Evolutionary conservation across 2,888 invertebrate species (phyloP).

Genomic region (Amblyjoppa fuscipennis): DNA sequence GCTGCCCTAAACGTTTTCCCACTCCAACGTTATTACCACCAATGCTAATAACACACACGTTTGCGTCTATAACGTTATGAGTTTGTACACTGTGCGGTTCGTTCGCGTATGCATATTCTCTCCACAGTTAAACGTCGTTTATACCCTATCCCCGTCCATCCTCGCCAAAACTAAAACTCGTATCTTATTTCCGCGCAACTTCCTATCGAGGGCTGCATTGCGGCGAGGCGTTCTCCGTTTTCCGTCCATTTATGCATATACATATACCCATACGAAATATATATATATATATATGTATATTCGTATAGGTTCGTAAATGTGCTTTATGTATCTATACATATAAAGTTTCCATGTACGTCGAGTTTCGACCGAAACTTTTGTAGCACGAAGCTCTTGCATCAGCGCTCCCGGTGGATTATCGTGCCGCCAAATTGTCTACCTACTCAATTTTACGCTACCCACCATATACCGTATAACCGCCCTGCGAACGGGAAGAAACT

Average conservation of each 20-base stretch:
- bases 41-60: constrained; percentile 27
- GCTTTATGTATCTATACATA: constrained; percentile 8
- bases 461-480: background rate
- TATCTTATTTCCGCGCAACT: constrained; percentile 66
- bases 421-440: constrained; percentile 65
- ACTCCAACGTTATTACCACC: constrained; percentile 6
- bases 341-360: constrained; percentile 23
- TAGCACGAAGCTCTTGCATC: constrained; percentile 57
- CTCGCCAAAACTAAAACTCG: constrained; percentile 50
- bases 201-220: constrained; percentile 74
- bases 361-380: constrained; percentile 59
- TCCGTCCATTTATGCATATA: constrained; percentile 46
- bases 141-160: constrained; percentile 22
- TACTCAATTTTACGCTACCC: constrained; percentile 64
- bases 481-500: constrained; percentile 46
- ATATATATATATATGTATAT: background rate
- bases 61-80: background rate
- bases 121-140: constrained; percentile 37
- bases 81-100: background rate
- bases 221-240: constrained; percentile 65
- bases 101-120: constrained; percentile 1
- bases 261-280: background rate
- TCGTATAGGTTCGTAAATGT: constrained; percentile 32
- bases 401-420: constrained; percentile 56
- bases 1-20: constrained; percentile 1